These are phyloP conservation scores for Pseudomyrmex cubaensis DNA, from an alignment of 1,140 invertebrate genomes.

Conservation along the genomic window DNA sequence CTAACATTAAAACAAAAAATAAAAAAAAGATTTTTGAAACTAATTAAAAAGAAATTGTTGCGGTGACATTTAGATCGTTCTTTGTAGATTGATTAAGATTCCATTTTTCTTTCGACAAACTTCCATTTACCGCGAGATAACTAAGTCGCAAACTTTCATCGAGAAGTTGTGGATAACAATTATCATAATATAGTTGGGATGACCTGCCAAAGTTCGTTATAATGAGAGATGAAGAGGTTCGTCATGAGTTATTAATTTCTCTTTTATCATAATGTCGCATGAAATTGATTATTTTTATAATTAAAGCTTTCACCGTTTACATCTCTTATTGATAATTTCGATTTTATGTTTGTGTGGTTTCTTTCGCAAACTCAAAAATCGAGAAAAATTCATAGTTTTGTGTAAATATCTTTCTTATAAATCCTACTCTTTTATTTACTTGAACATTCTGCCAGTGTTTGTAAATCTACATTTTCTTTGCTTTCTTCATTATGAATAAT, in stretches of 20 bases:
- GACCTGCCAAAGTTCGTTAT: conserved; percentile 3
- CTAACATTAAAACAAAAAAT: not conserved
- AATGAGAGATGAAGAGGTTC: conserved; percentile 28
- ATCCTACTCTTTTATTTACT: not conserved
- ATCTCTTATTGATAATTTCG: conserved; percentile 3
- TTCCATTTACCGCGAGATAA: conserved; percentile 34
- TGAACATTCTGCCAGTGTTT: not conserved
- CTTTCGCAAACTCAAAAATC: not conserved
- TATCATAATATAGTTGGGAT: conserved; percentile 32
- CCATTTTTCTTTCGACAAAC: conserved; percentile 23
- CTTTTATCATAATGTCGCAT: conserved; percentile 16
- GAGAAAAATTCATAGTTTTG: not conserved
- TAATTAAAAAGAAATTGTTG: not conserved
- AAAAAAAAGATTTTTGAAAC: not conserved
- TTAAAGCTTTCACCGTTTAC: conserved; percentile 23
- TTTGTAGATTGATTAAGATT: not conserved
- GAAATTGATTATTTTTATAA: conserved; percentile 46
- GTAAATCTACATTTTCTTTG: not conserved
- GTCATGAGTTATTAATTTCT: conserved; percentile 45
- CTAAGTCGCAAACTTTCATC: conserved; percentile 29
- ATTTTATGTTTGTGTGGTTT: not conserved
- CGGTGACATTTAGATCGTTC: conserved; percentile 6
- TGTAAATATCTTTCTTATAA: not conserved
- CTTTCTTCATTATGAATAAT: conserved; percentile 18
- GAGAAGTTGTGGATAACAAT: conserved; percentile 41